Base-by-base conservation (phyloP, 1,140 invertebrate genomes). In the Drosophila kanapiae region DNA sequence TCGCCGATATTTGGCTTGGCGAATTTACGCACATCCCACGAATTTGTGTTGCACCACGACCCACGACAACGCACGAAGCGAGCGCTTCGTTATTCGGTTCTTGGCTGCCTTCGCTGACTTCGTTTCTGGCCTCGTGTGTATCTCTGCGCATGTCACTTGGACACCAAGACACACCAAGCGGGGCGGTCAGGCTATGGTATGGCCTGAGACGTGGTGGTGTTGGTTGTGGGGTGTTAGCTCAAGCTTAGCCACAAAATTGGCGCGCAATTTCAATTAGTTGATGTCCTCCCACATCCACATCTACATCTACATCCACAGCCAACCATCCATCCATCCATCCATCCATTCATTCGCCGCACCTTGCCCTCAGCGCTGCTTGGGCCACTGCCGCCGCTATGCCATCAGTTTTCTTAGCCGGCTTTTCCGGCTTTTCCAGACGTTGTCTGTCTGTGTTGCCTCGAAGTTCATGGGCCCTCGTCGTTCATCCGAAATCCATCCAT, bases 201-300 rank as follows among this genome's bases (percentile, higher is more conserved):
- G 45, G n/a, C n/a, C n/a, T n/a, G n/a, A n/a, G n/a, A n/a, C n/a
- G n/a, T n/a, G n/a, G n/a, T n/a, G n/a, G n/a, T n/a, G n/a, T n/a
- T n/a, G n/a, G n/a, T n/a, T n/a, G n/a, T n/a, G 23, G 23, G 23
- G 10, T 40, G 64, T n/a, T 38, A 35, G 61, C 62, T 67, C 35
- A 23, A 47, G 72, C 54, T 68, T 75, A 87, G 84, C 84, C 84
- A 87, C 84, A 88, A 87, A 87, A 87, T 87, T 87, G 84, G 84
- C 84, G 84, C 84, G 84, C 84, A 87, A 87, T 87, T 84, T 87
- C 84, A 87, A 87, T 87, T 87, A 87, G 84, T 87, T 87, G 80
- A 84, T 84, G 77, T 88, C 84, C 80, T 68, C 70, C 59, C 42
- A 42, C 63, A 23, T 23, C 23, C 18, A 38, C 63, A 63, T 38